Base-by-base conservation (phyloP, 2,113 vertebrate genomes). In the Pluvialis apricaria region DNA sequence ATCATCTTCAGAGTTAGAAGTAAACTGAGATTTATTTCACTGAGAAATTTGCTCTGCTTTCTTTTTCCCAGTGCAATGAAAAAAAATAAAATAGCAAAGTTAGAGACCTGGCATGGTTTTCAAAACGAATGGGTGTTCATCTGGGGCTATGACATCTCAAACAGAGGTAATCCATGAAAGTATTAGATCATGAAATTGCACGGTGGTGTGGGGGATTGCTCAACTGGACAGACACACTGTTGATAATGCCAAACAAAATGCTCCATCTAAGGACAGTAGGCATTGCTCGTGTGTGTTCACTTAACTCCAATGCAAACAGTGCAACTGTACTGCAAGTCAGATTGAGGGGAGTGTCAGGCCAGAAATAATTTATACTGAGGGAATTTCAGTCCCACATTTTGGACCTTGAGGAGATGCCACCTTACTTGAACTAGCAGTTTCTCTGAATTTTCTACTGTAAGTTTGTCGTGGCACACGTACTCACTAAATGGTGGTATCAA, bases 381-480 rank as follows among this genome's bases (percentile, higher is more conserved):
- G 55, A 77, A 45, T 72, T 57, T 32, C 19, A 72, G 73, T 91
- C 83, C 82, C 57, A 47, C 24, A 31, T 68, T 68, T 82, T 10
- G 34, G 36, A 61, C 38, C 58, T 92, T 70, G 6, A 9, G 68
- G 71, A 78, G 80, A 52, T 81, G 79, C 42, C 88, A 80, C 51
- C 79, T 88, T 32, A 92, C 42, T 88, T 71, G 75, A 95, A 93
- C 82, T 77, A 88, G 82, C 69, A 81, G 60, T 88, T 88, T 90
- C 90, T 66, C 72, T 81, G 66, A 26, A 25, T 71, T 81, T 88
- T 70, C 61, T 91, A 51, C 80, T 81, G 26, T 73, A 77, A 64
- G 29, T 90, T 82, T 85, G 47, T 89, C 89, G 52, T 36, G 61
- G 64, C 79, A 83, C 68, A 88, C 2, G 3, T 42, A 52, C 36